Evolutionary conservation across 2,113 vertebrate genomes (phyloP), one percentile per base, ranked within the genome.

Genomic region (Cathartes aura): DNA sequence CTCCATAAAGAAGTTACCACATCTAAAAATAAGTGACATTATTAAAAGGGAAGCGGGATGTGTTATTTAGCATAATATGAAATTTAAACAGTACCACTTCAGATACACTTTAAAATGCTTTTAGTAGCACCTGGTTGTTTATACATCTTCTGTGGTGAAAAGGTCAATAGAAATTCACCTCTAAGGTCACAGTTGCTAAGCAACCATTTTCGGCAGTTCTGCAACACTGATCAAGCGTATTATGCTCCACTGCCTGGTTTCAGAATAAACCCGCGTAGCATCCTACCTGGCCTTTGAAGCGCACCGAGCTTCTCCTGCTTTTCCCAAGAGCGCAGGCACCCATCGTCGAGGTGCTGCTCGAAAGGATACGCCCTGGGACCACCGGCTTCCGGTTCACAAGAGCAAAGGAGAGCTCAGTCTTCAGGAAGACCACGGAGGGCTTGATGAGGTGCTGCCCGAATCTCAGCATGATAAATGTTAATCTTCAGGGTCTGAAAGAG

Each of bases 341-440:
- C 48, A n/a, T 12, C 7, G 4, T 6, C 12, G 11, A 34, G 36
- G 60, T 34, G 14, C 48, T 73, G 75, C 47, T 34, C 15, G 21
- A 89, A 99, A 99, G 99, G 99, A 99, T 99, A 99, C 98, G 99
- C 4, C 99, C 99, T 1, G 99, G 99, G 26, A 99, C 98, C 93
- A 99, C 99, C 0, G 99, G 99, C 87, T 98, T 99, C 82, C 99
- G 98, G 96, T 99, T 99, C 96, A 99, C 99, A 3, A 99, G 96
- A 8, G 99, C 99, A 6, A 99, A 99, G 82, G 99, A 99, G 62
- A 99, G 96, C 64, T 99, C 98, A 0, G 99, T 99, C 97, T 98
- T 97, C 94, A 99, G 97, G 96, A 99, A 99, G 60, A 99, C 98
- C 36, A 96, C 80, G 0, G 99, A 99, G 29, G 98, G 98, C 88